These are phyloP conservation scores for Thalassarche chlororhynchos DNA, from an alignment of 2,113 vertebrate species.

Conservation along the genomic window DNA sequence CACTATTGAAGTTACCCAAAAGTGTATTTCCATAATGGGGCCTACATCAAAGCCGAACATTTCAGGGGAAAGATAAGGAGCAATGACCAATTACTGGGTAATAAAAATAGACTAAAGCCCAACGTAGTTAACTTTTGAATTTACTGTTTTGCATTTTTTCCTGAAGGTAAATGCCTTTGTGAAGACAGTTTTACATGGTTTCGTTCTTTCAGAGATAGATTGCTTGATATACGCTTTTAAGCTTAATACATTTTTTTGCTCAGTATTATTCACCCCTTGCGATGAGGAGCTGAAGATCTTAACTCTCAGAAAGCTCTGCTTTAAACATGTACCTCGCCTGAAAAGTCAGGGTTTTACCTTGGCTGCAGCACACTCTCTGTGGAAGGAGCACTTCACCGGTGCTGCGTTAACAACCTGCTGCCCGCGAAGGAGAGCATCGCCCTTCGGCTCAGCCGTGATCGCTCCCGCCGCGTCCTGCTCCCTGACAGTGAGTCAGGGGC, in stretches of 20 bases:
- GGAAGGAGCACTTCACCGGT: background rate
- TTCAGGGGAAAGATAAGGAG: background rate
- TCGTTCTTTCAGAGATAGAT: background rate
- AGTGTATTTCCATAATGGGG: background rate
- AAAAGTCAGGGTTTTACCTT: background rate
- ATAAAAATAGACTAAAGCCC: background rate
- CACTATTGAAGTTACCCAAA: background rate
- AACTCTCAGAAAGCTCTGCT: background rate
- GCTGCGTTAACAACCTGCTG: accelerated
- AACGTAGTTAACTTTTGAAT: background rate
- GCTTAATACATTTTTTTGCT: background rate
- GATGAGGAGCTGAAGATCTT: background rate
- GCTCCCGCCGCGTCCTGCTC: accelerated
- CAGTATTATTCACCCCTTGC: background rate
- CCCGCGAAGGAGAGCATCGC: no score
- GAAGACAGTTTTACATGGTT: background rate
- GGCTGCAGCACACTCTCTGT: background rate
- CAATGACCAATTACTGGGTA: background rate
- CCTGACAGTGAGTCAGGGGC: background rate
- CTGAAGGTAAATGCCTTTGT: background rate
- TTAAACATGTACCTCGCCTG: background rate
- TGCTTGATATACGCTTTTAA: background rate
- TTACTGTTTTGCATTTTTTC: background rate
- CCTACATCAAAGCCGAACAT: background rate
- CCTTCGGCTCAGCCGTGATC: accelerated